Base-by-base conservation (phyloP, 2,797 vertebrate genomes). In the Florisuga fusca region DNA sequence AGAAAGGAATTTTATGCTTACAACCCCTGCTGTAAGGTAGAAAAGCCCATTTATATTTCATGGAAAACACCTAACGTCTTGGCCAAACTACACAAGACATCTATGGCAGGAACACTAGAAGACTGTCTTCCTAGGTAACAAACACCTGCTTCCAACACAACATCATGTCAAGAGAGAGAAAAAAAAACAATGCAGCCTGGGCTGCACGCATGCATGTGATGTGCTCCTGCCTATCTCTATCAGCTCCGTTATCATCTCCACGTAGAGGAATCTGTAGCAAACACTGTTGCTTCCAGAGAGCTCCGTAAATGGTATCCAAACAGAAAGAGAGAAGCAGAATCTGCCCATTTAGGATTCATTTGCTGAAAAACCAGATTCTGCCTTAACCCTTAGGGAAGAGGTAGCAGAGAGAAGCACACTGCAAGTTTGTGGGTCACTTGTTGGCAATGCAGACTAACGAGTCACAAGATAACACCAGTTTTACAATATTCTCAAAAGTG, bases 351-450 rank as follows among this genome's bases (percentile, higher is more conserved):
- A 90, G 76, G 76, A 64, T 91, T 90, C 45, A 59, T 87, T 57
- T 85, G 68, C 69, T 76, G 63, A 51, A 84, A 94, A 94, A 66
- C 19, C 95, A 94, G 69, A 82, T 0, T 4, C 41, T 73, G 51
- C 63, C 67, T 41, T 29, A 68, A 51, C 77, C 69, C 59, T 7
- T 74, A 53, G 38, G 80, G 80, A 84, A 91, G 69, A 38, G 31
- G 34, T 25, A 76, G 58, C 0, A 1, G 89, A 43, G 72, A n/a
- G 72, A 84, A 74, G 68, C 67, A 68, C 45, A 9, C 9, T 38
- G 33, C 38, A 53, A 86, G 63, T 74, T 84, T 64, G 88, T 23
- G 77, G 83, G 90, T 93, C 74, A 73, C 80, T 94, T 86, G 79
- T 62, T 89, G 81, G 61, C 0, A 6, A 85, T n/a, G 62, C 46